Percentiles rank a stretch among this genome's conserved stretches.
Evolutionary conservation across 1,140 invertebrate species (phyloP).

Genomic region (Sitophilus oryzae): DNA sequence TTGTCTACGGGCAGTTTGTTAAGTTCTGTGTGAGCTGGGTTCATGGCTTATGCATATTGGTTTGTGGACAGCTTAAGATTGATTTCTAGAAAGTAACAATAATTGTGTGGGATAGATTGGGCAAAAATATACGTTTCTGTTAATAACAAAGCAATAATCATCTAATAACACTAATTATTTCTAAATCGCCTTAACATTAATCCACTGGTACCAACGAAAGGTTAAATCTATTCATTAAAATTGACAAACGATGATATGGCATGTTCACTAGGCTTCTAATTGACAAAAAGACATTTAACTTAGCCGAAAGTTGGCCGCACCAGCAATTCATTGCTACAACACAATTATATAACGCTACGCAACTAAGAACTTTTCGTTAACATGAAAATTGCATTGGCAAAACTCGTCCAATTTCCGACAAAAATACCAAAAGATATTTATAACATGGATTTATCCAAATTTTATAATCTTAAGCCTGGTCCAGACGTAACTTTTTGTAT

Average conservation of each 20-base stretch:
- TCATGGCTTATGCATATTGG: too few species aligned
- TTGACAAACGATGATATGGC: constrained; percentile 45
- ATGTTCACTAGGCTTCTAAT: constrained; percentile 42
- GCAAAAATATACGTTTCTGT: background rate
- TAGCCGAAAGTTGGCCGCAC: constrained; percentile 28
- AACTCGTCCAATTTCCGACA: background rate
- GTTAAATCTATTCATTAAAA: constrained; percentile 29
- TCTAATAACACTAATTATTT: background rate
- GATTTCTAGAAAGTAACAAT: too few species aligned
- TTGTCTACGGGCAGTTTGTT: too few species aligned
- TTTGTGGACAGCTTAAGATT: too few species aligned
- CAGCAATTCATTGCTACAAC: constrained; percentile 41
- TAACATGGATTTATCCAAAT: too few species aligned
- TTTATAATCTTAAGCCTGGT: too few species aligned
- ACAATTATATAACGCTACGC: constrained; percentile 38
- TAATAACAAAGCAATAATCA: background rate
- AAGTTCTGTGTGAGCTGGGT: too few species aligned
- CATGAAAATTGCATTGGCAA: constrained; percentile 1
- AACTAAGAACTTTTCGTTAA: constrained; percentile 14
- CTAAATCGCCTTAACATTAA: background rate
- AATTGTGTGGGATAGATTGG: background rate
- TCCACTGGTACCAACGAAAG: constrained; percentile 1
- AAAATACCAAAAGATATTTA: too few species aligned
- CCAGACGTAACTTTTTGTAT: too few species aligned
- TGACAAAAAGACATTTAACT: constrained; percentile 41